These are phyloP conservation scores for Bathybates hornii DNA, from an alignment of 2,113 vertebrate species.

Conservation along the genomic window DNA sequence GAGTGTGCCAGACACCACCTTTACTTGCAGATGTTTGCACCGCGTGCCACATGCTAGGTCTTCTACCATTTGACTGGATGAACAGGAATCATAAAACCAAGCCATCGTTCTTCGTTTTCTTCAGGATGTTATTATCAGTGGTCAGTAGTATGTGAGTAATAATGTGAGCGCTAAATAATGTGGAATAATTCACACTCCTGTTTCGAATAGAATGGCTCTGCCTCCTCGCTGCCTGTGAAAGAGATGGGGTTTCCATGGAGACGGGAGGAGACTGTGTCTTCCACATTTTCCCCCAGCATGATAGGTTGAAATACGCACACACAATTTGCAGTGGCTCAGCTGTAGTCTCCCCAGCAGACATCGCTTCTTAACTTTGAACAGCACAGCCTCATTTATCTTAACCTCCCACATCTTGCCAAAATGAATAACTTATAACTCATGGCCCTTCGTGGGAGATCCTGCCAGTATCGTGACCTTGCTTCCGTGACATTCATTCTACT, in stretches of 20 bases:
- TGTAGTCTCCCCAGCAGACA: conserved; percentile 27
- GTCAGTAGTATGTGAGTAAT: not conserved
- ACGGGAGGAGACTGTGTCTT: conserved; percentile 70
- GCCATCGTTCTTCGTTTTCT: not conserved
- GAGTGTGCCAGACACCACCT: not conserved
- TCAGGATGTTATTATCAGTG: not conserved
- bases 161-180: conserved; percentile 28
- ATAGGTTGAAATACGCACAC: conserved; percentile 45
- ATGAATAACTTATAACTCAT: not conserved
- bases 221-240: conserved; percentile 53
- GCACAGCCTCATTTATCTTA: conserved; percentile 1
- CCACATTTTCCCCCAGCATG: conserved; percentile 59
- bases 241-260: conserved; percentile 73
- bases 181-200: conserved; percentile 4
- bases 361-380: conserved; percentile 36
- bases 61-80: not conserved
- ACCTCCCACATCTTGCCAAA: not conserved
- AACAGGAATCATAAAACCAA: not conserved
- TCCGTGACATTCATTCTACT: not conserved
- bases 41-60: not conserved
- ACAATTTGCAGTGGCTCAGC: conserved; percentile 28
- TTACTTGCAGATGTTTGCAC: not conserved
- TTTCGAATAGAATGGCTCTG: conserved; percentile 8
- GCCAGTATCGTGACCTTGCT: not conserved
- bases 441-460: not conserved